Percentiles rank a stretch among this genome's conserved stretches.
phyloP scores from a whole-genome alignment of 2,888 invertebrate species.

The Drosophila fulvimacula region DNA sequence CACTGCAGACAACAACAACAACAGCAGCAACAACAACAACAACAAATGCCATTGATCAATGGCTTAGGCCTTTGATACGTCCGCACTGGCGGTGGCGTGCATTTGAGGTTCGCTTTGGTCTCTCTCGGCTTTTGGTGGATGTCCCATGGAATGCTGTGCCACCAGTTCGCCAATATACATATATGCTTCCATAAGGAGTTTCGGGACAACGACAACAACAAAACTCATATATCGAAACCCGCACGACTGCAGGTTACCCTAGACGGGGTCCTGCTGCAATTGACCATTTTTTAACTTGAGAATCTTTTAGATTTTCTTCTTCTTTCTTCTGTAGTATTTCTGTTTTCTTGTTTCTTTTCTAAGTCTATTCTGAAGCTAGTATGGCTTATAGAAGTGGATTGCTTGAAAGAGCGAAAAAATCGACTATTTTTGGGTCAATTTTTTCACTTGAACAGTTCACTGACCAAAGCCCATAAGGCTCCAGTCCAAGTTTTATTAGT shows the following conservation, averaged over 20 bases:
- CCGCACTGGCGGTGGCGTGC: slow-evolving; percentile 66
- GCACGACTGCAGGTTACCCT: slow-evolving; percentile 2
- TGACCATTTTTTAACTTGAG: too few relatives aligned
- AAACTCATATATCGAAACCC: slow-evolving; percentile 5
- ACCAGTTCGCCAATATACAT: slow-evolving; percentile 64
- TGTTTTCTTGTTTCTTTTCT: too few relatives aligned
- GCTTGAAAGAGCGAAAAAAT: too few relatives aligned
- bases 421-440: too few relatives aligned
- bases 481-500: too few relatives aligned
- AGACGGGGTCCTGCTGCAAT: too few relatives aligned
- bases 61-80: slow-evolving; percentile 78
- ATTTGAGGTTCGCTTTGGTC: slow-evolving; percentile 46
- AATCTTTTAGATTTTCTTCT: too few relatives aligned
- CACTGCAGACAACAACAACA: slow-evolving; percentile 57
- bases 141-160: slow-evolving; percentile 78
- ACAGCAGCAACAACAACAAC: slow-evolving; percentile 51
- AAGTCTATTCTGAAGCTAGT: too few relatives aligned
- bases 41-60: slow-evolving; percentile 77
- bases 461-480: too few relatives aligned
- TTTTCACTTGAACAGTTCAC: too few relatives aligned
- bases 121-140: slow-evolving; percentile 65
- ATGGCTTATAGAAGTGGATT: too few relatives aligned
- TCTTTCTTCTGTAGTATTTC: too few relatives aligned
- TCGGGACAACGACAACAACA: slow-evolving; percentile 31
- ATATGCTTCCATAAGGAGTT: slow-evolving; percentile 69